These are phyloP conservation scores for Seriola quinqueradiata DNA, from an alignment of 2,113 vertebrate genomes.

Conservation along the genomic window DNA sequence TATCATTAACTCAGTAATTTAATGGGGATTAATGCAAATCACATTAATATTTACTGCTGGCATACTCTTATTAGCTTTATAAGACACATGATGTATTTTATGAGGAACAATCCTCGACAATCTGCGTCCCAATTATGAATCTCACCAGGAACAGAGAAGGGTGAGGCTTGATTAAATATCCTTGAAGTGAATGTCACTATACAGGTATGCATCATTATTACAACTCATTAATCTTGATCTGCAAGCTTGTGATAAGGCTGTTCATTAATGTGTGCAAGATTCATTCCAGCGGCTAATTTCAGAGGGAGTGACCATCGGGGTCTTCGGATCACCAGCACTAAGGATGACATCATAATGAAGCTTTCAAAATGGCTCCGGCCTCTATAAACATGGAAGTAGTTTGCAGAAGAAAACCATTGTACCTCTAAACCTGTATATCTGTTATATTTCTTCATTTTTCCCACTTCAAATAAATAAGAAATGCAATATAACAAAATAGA, in stretches of 20 bases:
- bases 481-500: background rate
- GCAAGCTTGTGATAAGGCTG: conserved; percentile 67
- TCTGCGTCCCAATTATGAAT: conserved; percentile 63
- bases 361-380: conserved; percentile 31
- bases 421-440: conserved; percentile 1
- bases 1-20: conserved; percentile 60
- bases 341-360: conserved; percentile 51
- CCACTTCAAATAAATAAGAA: conserved; percentile 9
- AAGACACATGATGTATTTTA: conserved; percentile 57
- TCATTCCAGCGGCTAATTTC: conserved; percentile 66
- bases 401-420: background rate
- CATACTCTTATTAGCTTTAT: conserved; percentile 54
- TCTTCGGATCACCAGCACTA: conserved; percentile 37
- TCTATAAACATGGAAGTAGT: background rate
- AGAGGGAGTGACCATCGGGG: conserved; percentile 62
- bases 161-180: conserved; percentile 75
- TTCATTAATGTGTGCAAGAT: conserved; percentile 70
- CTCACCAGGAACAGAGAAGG: conserved; percentile 41
- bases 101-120: conserved; percentile 56
- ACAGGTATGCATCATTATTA: conserved; percentile 76
- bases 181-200: conserved; percentile 68
- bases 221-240: conserved; percentile 83
- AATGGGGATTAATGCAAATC: conserved; percentile 70
- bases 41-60: conserved; percentile 65
- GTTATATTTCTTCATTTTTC: background rate